These are phyloP conservation scores for Platorchestia sp. DNA, from an alignment of 1,140 invertebrate species.

Conservation along the genomic window DNA sequence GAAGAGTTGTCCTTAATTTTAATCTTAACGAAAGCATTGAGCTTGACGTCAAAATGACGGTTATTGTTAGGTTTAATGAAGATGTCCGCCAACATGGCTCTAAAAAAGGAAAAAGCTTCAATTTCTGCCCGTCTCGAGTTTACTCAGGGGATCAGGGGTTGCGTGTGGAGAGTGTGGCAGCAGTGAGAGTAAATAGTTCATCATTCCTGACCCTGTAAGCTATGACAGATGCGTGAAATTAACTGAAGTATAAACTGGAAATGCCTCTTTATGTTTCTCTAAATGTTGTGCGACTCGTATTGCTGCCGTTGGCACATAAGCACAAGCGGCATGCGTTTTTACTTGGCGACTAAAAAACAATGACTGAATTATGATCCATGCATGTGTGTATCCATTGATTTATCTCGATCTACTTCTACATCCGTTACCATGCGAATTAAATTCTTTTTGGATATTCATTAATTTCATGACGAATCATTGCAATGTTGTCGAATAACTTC, in stretches of 20 bases:
- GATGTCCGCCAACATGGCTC: background rate
- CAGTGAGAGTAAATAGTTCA: background rate
- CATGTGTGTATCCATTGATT: background rate
- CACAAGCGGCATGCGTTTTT: too few species aligned
- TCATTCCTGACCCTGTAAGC: background rate
- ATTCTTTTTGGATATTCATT: too few species aligned
- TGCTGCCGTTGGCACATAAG: background rate
- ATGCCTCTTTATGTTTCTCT: background rate
- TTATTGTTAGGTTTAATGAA: background rate
- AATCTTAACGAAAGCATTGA: background rate
- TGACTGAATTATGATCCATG: background rate
- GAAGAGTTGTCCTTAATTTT: background rate
- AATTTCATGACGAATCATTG: too few species aligned
- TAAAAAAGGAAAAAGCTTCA: background rate
- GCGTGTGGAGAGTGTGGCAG: background rate
- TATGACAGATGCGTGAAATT: background rate
- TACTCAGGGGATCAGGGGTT: background rate
- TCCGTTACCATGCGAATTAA: background rate
- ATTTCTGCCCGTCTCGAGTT: background rate
- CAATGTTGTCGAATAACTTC: background rate
- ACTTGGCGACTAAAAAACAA: too few species aligned
- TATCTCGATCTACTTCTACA: background rate
- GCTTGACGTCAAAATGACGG: background rate
- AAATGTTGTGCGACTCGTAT: background rate
- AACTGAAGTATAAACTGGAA: background rate